Base-by-base conservation (phyloP, 2,113 vertebrate genomes). In the Glaucomys volans region DNA sequence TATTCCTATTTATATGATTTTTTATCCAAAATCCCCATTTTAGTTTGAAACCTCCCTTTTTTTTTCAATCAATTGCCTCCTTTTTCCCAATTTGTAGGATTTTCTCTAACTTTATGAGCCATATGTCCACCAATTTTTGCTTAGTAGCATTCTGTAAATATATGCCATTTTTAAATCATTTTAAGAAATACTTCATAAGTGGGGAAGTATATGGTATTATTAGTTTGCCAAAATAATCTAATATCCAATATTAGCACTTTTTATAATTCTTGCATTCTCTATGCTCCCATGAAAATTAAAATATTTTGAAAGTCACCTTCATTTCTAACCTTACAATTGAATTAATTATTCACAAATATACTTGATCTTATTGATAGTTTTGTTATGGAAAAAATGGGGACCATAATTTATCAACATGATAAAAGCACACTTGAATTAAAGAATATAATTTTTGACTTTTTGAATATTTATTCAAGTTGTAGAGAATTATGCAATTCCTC, bases 271-370 rank as follows among this genome's bases (percentile, higher is more conserved):
- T 67, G 26, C 7, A 57, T 74, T 89, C 40, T 92, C 26, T 59
- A 66, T 54, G 37, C 5, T 74, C n/a, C 37, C 79, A n/a, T 40
- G 44, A 92, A 95, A 95, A 50, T 9, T 26, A 14, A 88, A 32
- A 72, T 92, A 81, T 74, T 89, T 50, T 85, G 40, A 85, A 91
- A 92, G 22, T 95, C 44, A 54, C 18, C 14, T 88, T 69, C 28
- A 74, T 87, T 94, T 79, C 44, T 88, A 88, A 66, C 8, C 24
- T 74, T 74, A 72, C 4, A 83, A 42, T 83, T 84, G 4, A 84
- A 71, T 54, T 85, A 62, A 92, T 66, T 89, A 72, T 88, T 66
- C 64, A 92, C 28, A 74, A 89, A 66, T 42, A 47, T 35, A 52
- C 24, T 42, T 93, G 81, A 8, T 67, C 44, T 84, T 92, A 67